These are phyloP conservation scores for Anguilla obscura DNA, from an alignment of 2,797 vertebrate genomes.

Conservation along the genomic window DNA sequence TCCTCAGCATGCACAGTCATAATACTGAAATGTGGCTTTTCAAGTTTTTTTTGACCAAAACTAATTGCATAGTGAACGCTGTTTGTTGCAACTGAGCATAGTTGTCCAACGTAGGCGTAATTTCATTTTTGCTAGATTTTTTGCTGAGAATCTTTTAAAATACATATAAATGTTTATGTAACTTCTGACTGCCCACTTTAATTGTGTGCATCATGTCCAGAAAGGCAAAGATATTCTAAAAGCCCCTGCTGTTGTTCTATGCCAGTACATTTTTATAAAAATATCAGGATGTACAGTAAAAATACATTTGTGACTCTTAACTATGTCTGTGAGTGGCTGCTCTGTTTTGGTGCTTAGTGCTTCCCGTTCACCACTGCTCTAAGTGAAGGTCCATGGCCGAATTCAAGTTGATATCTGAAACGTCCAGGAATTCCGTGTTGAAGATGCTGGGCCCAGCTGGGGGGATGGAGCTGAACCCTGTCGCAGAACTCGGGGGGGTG, in stretches of 20 bases:
- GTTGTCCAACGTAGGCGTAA: constrained; percentile 41
- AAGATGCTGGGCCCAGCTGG: constrained; percentile 87
- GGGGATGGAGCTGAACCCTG: constrained; percentile 77
- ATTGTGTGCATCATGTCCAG: constrained; percentile 51
- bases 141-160: constrained; percentile 37
- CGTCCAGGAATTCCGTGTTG: constrained; percentile 94
- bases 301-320: constrained; percentile 5
- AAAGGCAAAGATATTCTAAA: constrained; percentile 41
- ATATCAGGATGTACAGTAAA: constrained; percentile 6
- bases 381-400: constrained; percentile 94
- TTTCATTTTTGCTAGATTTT: constrained; percentile 27
- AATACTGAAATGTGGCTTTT: constrained; percentile 51
- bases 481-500: constrained; percentile 85
- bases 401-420: constrained; percentile 93
- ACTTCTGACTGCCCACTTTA: constrained; percentile 40
- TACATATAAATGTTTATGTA: constrained; percentile 30
- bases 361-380: constrained; percentile 87
- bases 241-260: constrained; percentile 21
- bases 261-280: constrained; percentile 21
- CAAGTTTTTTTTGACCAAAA: constrained; percentile 61
- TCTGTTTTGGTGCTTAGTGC: constrained; percentile 2
- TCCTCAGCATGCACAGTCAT: constrained; percentile 49
- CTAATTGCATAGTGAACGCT: constrained; percentile 54
- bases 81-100: constrained; percentile 24
- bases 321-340: not conserved